Percentiles rank a stretch among this genome's conserved stretches.
Conservation (phyloP, 2,888 invertebrate species). For the Caenorhabditis parvicauda region DNA sequence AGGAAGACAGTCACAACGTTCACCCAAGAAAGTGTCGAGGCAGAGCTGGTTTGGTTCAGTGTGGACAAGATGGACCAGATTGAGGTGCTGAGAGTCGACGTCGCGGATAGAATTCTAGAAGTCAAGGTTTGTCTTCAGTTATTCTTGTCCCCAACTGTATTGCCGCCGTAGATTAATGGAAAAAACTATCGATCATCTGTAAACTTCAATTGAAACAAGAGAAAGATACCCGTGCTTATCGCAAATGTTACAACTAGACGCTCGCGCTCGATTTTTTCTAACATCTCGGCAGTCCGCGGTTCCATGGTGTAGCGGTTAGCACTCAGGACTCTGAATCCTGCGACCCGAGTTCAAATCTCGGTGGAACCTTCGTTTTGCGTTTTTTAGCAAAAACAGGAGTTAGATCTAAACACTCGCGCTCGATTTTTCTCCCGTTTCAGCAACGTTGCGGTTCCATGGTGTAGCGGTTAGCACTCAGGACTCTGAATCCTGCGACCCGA, state of each 20-base stretch:
- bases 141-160: not conserved
- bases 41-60: slow-evolving; percentile 16
- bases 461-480: too few species aligned
- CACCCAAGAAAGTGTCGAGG: slow-evolving; percentile 30
- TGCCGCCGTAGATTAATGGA: not conserved
- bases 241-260: not conserved
- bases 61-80: slow-evolving; percentile 20
- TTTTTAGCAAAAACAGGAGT: not conserved
- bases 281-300: too few species aligned
- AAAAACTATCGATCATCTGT: slow-evolving; percentile 28
- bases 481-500: too few species aligned
- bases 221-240: too few species aligned
- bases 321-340: too few species aligned
- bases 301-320: too few species aligned
- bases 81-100: slow-evolving; percentile 18
- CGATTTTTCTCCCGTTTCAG: not conserved
- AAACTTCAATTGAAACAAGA: not conserved
- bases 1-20: slow-evolving; percentile 21
- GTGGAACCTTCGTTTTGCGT: too few species aligned
- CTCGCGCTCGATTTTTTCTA: too few species aligned
- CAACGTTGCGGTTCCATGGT: too few species aligned
- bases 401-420: not conserved
- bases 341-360: too few species aligned
- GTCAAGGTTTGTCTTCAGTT: slow-evolving; percentile 5
- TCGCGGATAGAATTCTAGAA: slow-evolving; percentile 27